Conservation (phyloP, 1,140 invertebrate genomes). For the Listronotus oregonensis region DNA sequence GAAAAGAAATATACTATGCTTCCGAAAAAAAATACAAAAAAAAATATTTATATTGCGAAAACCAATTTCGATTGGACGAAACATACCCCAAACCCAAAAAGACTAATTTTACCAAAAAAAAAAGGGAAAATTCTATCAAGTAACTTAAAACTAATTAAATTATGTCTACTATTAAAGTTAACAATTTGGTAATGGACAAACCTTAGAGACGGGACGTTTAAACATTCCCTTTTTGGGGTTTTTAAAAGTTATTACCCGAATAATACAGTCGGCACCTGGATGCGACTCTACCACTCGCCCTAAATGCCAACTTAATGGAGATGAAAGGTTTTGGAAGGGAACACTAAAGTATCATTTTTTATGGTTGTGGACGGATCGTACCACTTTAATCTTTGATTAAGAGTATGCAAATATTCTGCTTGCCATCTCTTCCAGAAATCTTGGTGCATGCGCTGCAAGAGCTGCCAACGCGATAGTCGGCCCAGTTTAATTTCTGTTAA, state of each 20-base stretch:
- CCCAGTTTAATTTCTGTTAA: background rate
- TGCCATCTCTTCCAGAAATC: slow-evolving; percentile 47
- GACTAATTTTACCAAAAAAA: background rate
- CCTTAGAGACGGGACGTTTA: too few species aligned
- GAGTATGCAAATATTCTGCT: slow-evolving; percentile 40
- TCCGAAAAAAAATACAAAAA: too few species aligned
- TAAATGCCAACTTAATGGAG: background rate
- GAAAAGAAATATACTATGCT: too few species aligned
- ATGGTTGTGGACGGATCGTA: background rate
- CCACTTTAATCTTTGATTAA: slow-evolving; percentile 48
- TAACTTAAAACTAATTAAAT: background rate
- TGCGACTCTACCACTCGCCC: too few species aligned
- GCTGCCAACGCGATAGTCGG: slow-evolving; percentile 20
- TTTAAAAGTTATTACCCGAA: too few species aligned
- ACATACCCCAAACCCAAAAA: slow-evolving; percentile 4
- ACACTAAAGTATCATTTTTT: slow-evolving; percentile 8
- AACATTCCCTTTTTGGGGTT: too few species aligned
- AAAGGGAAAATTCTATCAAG: background rate
- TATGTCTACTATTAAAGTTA: background rate
- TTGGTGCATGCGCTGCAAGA: slow-evolving; percentile 25
- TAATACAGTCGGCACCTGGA: too few species aligned
- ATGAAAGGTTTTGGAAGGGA: background rate
- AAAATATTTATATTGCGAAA: too few species aligned
- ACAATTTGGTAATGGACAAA: too few species aligned
- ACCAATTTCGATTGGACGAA: background rate